Percentiles rank a stretch among this genome's conserved stretches.
Conservation (phyloP, 2,797 vertebrate species). For the Chaetodon trifasciatus region DNA sequence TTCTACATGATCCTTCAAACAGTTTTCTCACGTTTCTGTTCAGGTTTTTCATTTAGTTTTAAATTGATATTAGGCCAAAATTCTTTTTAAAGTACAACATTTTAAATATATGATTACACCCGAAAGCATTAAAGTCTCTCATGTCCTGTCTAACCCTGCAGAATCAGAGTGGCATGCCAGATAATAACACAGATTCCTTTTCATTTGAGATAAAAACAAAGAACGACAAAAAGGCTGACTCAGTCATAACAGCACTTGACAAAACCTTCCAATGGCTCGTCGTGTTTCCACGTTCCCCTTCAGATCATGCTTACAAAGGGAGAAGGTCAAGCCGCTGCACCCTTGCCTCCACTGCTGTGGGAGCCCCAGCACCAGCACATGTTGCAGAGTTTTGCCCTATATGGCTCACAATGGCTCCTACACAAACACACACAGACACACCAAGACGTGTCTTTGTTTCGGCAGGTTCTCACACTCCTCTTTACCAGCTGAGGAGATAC, state of each 20-base stretch:
- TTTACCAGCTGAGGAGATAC: slow-evolving; percentile 57
- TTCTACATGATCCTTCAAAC: background rate
- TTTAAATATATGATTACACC: background rate
- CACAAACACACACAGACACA: slow-evolving; percentile 62
- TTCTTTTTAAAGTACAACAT: background rate
- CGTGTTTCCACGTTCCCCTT: slow-evolving; percentile 47
- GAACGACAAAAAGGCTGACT: slow-evolving; percentile 49
- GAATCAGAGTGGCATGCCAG: background rate
- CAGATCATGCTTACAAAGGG: slow-evolving; percentile 54
- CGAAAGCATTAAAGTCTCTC: background rate
- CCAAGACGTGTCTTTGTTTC: slow-evolving; percentile 78
- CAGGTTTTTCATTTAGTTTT: background rate
- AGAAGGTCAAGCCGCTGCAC: slow-evolving; percentile 67
- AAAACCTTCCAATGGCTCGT: slow-evolving; percentile 40
- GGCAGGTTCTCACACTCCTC: slow-evolving; percentile 73
- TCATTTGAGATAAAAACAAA: slow-evolving; percentile 24
- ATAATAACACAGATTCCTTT: background rate
- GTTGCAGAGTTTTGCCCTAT: slow-evolving; percentile 57
- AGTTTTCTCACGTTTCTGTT: background rate
- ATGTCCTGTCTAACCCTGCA: background rate
- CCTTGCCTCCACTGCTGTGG: slow-evolving; percentile 62
- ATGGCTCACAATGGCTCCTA: slow-evolving; percentile 60
- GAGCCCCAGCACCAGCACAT: slow-evolving; percentile 68
- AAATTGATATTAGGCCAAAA: background rate
- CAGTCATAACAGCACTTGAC: slow-evolving; percentile 40